These are phyloP conservation scores for Philaenus spumarius DNA, from an alignment of 1,140 invertebrate genomes.

Conservation along the genomic window DNA sequence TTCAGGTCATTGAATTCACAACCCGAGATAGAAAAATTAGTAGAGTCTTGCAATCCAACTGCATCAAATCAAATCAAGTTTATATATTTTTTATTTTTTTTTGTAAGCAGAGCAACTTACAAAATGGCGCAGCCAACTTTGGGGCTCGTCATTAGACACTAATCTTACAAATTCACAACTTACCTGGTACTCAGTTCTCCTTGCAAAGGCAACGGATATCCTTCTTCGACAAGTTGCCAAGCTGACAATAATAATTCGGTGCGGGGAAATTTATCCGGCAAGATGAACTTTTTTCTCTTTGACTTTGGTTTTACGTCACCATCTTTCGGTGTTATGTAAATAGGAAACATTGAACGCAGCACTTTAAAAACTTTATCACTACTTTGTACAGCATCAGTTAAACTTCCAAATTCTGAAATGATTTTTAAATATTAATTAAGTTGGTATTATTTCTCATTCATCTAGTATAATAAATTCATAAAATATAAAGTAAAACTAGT, in stretches of 20 bases:
- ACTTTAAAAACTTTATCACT: slow-evolving; percentile 9
- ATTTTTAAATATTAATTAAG: neutral
- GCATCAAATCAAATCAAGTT: too few species aligned
- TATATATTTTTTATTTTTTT: too few species aligned
- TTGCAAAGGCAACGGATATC: slow-evolving; percentile 73
- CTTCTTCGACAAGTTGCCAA: slow-evolving; percentile 78
- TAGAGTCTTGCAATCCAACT: too few species aligned
- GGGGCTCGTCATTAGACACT: too few species aligned
- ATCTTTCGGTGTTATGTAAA: neutral
- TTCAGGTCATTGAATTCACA: too few species aligned
- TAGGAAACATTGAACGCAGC: slow-evolving; percentile 1
- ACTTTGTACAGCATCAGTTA: neutral
- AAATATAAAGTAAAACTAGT: too few species aligned
- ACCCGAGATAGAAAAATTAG: too few species aligned
- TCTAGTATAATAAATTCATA: too few species aligned
- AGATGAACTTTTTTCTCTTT: slow-evolving; percentile 35
- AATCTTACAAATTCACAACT: neutral
- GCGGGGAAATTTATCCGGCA: slow-evolving; percentile 69
- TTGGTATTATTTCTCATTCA: neutral
- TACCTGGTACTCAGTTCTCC: slow-evolving; percentile 51
- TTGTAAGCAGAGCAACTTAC: too few species aligned
- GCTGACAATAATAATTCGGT: slow-evolving; percentile 72
- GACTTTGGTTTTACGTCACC: neutral
- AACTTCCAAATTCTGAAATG: slow-evolving; percentile 4
- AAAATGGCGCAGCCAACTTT: too few species aligned